Evolutionary conservation across 2,113 vertebrate species (phyloP).

Genomic region (Scytalopus superciliaris): DNA sequence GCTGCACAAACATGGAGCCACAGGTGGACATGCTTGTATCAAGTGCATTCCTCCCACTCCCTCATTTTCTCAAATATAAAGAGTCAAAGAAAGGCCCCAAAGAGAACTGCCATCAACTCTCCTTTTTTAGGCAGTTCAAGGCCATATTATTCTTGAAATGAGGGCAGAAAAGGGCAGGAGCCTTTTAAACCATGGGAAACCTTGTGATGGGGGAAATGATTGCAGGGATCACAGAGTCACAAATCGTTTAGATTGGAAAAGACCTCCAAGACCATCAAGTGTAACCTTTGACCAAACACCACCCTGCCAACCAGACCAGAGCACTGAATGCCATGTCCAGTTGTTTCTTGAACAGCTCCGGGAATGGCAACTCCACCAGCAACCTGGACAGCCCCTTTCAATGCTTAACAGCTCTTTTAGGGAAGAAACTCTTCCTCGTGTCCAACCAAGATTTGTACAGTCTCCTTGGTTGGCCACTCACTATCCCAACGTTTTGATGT

Average conservation of each 20-base stretch:
- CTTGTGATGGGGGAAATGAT: fast-evolving
- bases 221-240: background rate
- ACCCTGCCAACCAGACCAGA: background rate
- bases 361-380: background rate
- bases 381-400: background rate
- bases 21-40: fast-evolving
- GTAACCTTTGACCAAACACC: background rate
- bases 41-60: fast-evolving
- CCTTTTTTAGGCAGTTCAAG: background rate
- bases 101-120: background rate
- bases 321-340: background rate
- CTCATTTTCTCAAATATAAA: background rate
- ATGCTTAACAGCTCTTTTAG: background rate
- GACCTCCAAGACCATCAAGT: background rate
- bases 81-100: background rate
- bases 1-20: background rate
- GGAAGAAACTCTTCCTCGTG: background rate
- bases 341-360: background rate
- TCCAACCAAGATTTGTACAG: fast-evolving
- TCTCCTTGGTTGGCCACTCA: fast-evolving
- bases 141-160: background rate
- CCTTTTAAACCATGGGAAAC: background rate
- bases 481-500: background rate
- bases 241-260: fast-evolving
- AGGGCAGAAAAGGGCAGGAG: background rate